These are phyloP conservation scores for Aphidius colemani DNA, from an alignment of 2,888 invertebrate genomes.

Conservation along the genomic window DNA sequence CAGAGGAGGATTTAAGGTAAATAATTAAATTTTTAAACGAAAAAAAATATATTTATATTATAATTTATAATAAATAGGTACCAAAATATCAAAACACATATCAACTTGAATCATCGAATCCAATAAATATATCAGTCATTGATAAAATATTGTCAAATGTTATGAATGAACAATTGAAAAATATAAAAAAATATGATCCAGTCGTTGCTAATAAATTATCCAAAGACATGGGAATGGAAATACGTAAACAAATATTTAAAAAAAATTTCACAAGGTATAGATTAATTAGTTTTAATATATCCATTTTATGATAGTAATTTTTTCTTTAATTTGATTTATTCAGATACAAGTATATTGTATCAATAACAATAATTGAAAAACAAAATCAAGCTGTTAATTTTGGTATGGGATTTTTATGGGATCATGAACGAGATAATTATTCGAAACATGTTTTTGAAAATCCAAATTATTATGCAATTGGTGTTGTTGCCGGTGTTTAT, in stretches of 20 bases:
- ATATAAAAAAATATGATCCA: conserved; percentile 38
- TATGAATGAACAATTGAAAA: conserved; percentile 37
- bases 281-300: not conserved
- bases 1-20: conserved; percentile 35
- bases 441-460: conserved; percentile 41
- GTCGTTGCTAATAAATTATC: conserved; percentile 36
- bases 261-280: conserved; percentile 45
- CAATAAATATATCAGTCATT: conserved; percentile 36
- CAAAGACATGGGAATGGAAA: conserved; percentile 39
- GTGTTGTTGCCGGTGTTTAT: conserved; percentile 42
- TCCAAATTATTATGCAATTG: conserved; percentile 39
- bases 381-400: conserved; percentile 36
- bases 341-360: conserved; percentile 48
- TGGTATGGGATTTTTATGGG: conserved; percentile 42
- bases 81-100: conserved; percentile 51
- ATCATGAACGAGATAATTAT: conserved; percentile 42
- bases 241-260: conserved; percentile 41
- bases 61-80: conserved; percentile 33
- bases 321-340: conserved; percentile 9
- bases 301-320: conserved; percentile 2
- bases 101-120: conserved; percentile 39
- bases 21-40: not conserved
- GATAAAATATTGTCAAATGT: conserved; percentile 43
- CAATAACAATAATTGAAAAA: conserved; percentile 46
- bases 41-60: not conserved